A percentile compares a stretch with the other conserved stretches of the same genome.
Evolutionary conservation across 2,113 vertebrate genomes (phyloP).

Genomic region (Lutjanus erythropterus): DNA sequence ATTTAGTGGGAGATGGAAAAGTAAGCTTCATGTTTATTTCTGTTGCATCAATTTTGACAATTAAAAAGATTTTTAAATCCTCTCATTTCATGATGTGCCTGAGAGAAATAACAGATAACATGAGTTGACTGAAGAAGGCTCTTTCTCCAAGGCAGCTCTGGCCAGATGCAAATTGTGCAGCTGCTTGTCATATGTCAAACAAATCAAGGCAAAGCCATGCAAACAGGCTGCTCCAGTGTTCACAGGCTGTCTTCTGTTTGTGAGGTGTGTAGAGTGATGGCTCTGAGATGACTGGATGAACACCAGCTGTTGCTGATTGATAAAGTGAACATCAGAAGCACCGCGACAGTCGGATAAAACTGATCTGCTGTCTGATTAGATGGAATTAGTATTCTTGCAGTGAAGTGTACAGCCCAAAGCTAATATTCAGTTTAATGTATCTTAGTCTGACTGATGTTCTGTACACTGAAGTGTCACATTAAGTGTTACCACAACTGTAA

Average conservation of each 20-base stretch:
- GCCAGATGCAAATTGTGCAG: conserved; percentile 78
- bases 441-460: not conserved
- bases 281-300: not conserved
- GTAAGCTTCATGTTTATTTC: not conserved
- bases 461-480: not conserved
- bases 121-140: conserved; percentile 1
- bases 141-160: conserved; percentile 47
- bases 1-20: not conserved
- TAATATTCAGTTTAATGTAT: not conserved
- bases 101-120: conserved; percentile 24
- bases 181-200: conserved; percentile 73
- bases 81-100: not conserved
- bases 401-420: not conserved
- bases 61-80: not conserved
- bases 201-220: conserved; percentile 81
- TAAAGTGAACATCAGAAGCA: not conserved
- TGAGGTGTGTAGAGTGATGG: not conserved
- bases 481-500: not conserved
- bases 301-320: not conserved
- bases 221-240: conserved; percentile 63
- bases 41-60: not conserved
- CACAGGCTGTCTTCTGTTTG: conserved; percentile 24
- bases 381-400: not conserved
- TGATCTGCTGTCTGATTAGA: not conserved
- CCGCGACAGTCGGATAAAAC: not conserved